Evolutionary conservation across 2,888 invertebrate species (phyloP).

Genomic region (Brassicogethes aeneus): DNA sequence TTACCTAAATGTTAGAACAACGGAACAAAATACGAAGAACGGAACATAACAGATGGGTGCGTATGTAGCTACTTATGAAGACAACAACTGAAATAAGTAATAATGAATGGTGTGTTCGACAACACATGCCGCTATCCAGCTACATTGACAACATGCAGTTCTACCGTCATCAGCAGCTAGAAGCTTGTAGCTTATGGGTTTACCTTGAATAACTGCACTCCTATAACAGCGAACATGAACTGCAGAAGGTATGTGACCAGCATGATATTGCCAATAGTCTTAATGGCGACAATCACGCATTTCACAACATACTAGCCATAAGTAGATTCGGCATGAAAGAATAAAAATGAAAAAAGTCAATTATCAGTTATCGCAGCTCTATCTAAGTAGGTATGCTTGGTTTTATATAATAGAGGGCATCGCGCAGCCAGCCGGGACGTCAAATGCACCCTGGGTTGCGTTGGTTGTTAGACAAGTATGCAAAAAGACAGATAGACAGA

Average conservation of each 20-base stretch:
- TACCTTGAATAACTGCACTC: slow-evolving; percentile 99
- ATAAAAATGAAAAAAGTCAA: slow-evolving; percentile 34
- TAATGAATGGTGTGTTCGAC: slow-evolving; percentile 14
- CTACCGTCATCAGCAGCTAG: slow-evolving; percentile 36
- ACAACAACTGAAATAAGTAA: too few species aligned
- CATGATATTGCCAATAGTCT: slow-evolving; percentile 99
- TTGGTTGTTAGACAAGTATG: too few species aligned
- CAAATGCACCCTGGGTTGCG: slow-evolving; percentile 41
- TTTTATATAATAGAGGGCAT: too few species aligned
- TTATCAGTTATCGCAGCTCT: slow-evolving; percentile 9
- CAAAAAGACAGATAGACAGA: too few species aligned
- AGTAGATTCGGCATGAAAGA: slow-evolving; percentile 36
- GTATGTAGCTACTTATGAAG: too few species aligned
- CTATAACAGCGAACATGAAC: slow-evolving; percentile 99
- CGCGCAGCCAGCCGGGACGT: slow-evolving; percentile 33
- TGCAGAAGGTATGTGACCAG: slow-evolving; percentile 99
- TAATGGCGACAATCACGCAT: slow-evolving; percentile 98
- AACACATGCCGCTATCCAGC: slow-evolving; percentile 26
- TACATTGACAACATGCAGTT: slow-evolving; percentile 36
- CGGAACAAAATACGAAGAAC: neutral
- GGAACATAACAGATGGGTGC: neutral
- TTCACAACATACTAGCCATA: slow-evolving; percentile 91
- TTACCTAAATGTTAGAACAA: neutral
- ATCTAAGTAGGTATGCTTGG: too few species aligned
- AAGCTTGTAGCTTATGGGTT: slow-evolving; percentile 40